These are phyloP conservation scores for Drosophila heteroneura DNA, from an alignment of 2,888 invertebrate genomes.

Conservation along the genomic window DNA sequence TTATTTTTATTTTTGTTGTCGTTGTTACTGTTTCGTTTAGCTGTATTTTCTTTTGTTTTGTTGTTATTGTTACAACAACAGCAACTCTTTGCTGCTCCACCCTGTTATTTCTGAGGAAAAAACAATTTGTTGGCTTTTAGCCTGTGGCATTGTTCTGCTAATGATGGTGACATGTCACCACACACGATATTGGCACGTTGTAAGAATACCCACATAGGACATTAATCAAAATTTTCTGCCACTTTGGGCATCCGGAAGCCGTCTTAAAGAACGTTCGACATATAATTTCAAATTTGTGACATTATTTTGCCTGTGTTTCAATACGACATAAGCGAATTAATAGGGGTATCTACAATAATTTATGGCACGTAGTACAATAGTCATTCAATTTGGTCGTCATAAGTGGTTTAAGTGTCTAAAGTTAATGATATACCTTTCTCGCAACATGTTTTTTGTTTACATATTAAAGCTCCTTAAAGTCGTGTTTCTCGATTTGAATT, in stretches of 20 bases:
- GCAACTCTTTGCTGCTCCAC: not conserved
- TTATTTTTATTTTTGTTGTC: slow-evolving; percentile 72
- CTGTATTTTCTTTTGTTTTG: not conserved
- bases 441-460: not conserved
- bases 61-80: not conserved
- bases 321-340: not conserved
- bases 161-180: slow-evolving; percentile 25
- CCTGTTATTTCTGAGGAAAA: not conserved
- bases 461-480: not conserved
- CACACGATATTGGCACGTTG: slow-evolving; percentile 5
- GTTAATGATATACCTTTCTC: not conserved
- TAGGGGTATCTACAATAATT: not conserved
- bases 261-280: slow-evolving; percentile 19
- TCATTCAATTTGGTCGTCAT: not conserved
- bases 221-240: slow-evolving; percentile 54
- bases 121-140: slow-evolving; percentile 10
- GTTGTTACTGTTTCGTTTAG: not conserved
- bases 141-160: slow-evolving; percentile 23
- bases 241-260: slow-evolving; percentile 12
- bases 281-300: slow-evolving; percentile 45
- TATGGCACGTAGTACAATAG: not conserved
- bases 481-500: not conserved
- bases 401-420: not conserved
- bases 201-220: slow-evolving; percentile 14
- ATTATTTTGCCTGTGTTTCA: slow-evolving; percentile 11